Base-by-base conservation (phyloP, 2,797 vertebrate genomes). In the Coranthus polyacanthus region DNA sequence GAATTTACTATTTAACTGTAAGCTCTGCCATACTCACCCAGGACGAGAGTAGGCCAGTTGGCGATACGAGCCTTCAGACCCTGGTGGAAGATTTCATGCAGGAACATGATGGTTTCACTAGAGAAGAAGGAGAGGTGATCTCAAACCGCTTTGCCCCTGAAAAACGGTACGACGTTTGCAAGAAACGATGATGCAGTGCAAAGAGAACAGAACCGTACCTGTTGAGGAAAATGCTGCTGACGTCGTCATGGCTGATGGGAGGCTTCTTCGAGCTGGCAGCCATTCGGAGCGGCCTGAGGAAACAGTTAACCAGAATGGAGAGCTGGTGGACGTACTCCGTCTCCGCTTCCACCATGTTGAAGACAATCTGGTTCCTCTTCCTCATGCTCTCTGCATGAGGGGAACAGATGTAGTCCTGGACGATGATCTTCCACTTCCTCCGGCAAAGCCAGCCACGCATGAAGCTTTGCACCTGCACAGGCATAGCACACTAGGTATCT, bases 81-180 rank as follows among this genome's bases (percentile, higher is more conserved):
- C 83, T 98, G 97, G 81, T 97, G 96, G 93, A 98, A 98, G 94
- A 98, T 98, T 93, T 98, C 96, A 72, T 98, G 96, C 75, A 98
- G 95, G 81, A 98, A 98, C 97, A 98, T 98, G 87, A 98, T 98
- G 71, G 97, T 98, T 94, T 98, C 97, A 90, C 97, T 98, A 63
- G 44, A 89, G 39, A 83, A 65, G 11, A 83, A 63, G 12, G 44
- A 56, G 11, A 77, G 6, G 8, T 1, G 2, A 34, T 4, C 9
- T 72, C 12, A 71, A 5, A 41, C 18, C 32, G n/a, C 2, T 34
- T 16, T 7, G n/a, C 8, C 15, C 24, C 38, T 39, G 0, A 4
- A 11, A 32, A 37, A n/a, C 13, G 5, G 12, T 11, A 1, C 20
- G 17, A 22, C 0, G 16, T 49, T 9, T 12, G 4, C 3, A 3